Evolutionary conservation across 2,888 invertebrate species (phyloP).

Genomic region (Ormyrus labotus): DNA sequence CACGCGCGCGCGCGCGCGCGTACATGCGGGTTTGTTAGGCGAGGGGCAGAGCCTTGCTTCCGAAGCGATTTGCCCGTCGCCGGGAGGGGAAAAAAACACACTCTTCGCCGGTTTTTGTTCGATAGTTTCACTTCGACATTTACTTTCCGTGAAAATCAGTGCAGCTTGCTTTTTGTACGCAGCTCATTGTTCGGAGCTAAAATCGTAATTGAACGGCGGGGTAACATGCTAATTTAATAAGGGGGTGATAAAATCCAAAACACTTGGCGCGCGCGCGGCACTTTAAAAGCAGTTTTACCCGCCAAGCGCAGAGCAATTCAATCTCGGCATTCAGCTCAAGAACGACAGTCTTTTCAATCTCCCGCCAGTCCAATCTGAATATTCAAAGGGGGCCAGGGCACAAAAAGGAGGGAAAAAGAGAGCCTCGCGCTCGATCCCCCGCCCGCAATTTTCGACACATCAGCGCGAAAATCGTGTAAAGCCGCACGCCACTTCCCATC

Average conservation of each 20-base stretch:
- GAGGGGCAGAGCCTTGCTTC: constrained; percentile 1
- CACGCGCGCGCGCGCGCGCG: background rate
- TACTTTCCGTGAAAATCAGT: too few species aligned
- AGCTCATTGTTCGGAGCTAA: too few species aligned
- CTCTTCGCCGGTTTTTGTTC: background rate
- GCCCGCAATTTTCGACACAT: constrained; percentile 43
- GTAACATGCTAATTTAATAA: too few species aligned
- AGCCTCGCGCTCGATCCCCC: too few species aligned
- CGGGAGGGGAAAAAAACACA: background rate
- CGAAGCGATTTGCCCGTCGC: constrained; percentile 22
- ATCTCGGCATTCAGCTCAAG: background rate
- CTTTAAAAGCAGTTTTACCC: background rate
- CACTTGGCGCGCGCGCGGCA: too few species aligned
- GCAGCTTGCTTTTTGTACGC: too few species aligned
- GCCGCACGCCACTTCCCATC: constrained; percentile 19
- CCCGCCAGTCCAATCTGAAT: constrained; percentile 8
- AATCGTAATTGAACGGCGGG: too few species aligned
- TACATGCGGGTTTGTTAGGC: too few species aligned
- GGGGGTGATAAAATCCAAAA: too few species aligned
- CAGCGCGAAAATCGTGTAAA: constrained; percentile 18
- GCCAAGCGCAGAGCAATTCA: background rate
- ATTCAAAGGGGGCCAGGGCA: background rate
- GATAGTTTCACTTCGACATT: too few species aligned
- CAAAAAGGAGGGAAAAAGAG: background rate
- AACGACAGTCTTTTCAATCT: background rate